Evolutionary conservation across 2,888 invertebrate species (phyloP), one percentile per base, ranked within the genome.

Genomic region (Orthosia incerta): DNA sequence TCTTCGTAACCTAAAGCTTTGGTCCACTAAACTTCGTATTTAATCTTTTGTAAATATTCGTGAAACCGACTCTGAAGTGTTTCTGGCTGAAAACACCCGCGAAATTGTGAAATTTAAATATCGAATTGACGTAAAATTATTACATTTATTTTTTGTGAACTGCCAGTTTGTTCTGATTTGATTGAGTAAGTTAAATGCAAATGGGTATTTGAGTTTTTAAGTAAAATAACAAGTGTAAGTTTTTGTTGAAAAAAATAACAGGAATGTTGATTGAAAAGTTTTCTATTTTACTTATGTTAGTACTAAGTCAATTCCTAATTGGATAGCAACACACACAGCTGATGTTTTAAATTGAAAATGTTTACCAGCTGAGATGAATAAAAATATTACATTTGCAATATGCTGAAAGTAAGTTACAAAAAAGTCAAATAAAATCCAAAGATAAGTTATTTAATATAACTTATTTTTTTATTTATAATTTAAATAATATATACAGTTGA

Each of bases 21-120:
- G 73, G 66, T 59, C 68, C 71, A 83, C 71, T 75, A 75, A 86
- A 74, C 59, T 56, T 31, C 45, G 71, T 80, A 80, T 83, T 86
- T 83, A 86, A 76, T 76, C 71, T 80, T 67, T 63, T 48, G 39
- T 66, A 80, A 66, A 62, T 71, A 73, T 67, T 82, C 62, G 57
- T 57, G 50, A 61, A 81, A 68, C 26, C 55, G 18, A 70, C 48
- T 74, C 31, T 13, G 12, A 71, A 71, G 50, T 62, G 57, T 51
- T 68, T 78, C 61, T 62, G 46, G 31, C 31, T 70, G 51, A 45
- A 71, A 78, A 23, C 63, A 1, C 15, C n/a, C 13, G 18, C 15
- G 4, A 53, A 78, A 78, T 53, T 51, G 4, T 71, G 59, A 53
- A 20, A 26, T 39, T 67, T 26, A 46, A 59, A 77, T 50, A 70